phyloP scores from a whole-genome alignment of 2,113 vertebrate genomes.

The Tapirus terrestris region DNA sequence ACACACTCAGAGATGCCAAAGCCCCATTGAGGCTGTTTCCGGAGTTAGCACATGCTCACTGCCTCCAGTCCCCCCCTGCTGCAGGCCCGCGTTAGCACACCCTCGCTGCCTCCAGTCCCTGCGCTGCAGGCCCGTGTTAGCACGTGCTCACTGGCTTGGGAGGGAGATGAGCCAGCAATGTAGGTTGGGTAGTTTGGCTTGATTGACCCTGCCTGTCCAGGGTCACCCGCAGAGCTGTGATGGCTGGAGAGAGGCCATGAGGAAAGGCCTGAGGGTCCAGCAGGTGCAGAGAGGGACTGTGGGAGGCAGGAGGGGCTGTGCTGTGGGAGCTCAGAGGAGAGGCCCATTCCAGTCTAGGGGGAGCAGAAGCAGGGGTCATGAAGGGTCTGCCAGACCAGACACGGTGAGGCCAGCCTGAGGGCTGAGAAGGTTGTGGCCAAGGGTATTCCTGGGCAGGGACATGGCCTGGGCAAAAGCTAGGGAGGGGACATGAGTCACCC shows the following conservation, averaged over 20 bases:
- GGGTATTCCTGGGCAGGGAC: not conserved
- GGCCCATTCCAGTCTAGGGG: too few relatives aligned
- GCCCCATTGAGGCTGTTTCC: not conserved
- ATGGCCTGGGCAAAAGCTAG: not conserved
- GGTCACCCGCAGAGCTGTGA: not conserved
- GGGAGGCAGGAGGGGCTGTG: not conserved
- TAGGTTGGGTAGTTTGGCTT: not conserved
- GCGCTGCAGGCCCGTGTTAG: too few relatives aligned
- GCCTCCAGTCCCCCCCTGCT: too few relatives aligned
- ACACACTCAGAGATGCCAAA: not conserved
- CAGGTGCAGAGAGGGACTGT: not conserved
- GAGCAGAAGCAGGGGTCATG: not conserved
- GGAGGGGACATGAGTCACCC: not conserved
- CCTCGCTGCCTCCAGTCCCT: too few relatives aligned
- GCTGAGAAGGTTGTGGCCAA: not conserved
- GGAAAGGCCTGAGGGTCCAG: not conserved
- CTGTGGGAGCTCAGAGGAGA: not conserved
- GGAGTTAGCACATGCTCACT: not conserved
- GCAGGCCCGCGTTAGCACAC: not conserved
- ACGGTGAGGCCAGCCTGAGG: not conserved
- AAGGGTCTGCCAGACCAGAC: not conserved
- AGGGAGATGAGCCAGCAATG: not conserved
- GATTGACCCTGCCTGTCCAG: not conserved
- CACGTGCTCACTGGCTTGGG: not conserved
- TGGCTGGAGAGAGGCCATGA: not conserved